Conservation (phyloP, 1,140 invertebrate genomes). For the Periplaneta americana region DNA sequence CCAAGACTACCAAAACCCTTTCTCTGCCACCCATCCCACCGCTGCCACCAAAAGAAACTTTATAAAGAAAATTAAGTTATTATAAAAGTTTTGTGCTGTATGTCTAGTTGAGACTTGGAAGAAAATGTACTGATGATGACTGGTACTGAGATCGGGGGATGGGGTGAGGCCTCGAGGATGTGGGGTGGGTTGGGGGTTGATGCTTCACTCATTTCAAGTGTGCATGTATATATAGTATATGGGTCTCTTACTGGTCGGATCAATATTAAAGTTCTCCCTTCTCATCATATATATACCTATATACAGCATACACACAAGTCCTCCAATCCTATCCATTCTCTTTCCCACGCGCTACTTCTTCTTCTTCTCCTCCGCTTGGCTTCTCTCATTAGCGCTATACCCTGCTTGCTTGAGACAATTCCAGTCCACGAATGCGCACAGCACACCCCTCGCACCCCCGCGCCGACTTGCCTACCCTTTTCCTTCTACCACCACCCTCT, state of each 20-base stretch:
- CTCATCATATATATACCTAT: not conserved
- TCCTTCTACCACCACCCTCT: not conserved
- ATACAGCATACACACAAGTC: not conserved
- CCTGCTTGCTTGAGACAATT: constrained; percentile 7
- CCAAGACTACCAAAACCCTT: not conserved
- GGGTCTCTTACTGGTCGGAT: not conserved
- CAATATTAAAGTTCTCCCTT: not conserved
- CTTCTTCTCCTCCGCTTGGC: not conserved
- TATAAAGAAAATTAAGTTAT: not conserved
- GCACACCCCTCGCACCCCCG: not conserved
- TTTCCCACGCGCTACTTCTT: not conserved
- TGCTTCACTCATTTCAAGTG: not conserved
- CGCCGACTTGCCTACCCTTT: no score
- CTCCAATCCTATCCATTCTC: constrained; percentile 7
- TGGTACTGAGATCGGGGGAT: not conserved
- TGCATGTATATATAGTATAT: not conserved
- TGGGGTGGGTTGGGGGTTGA: not conserved
- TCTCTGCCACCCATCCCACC: not conserved
- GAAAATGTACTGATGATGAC: not conserved
- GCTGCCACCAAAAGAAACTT: not conserved
- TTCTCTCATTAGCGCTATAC: constrained; percentile 1
- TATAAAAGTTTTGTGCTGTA: not conserved
- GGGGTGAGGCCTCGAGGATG: not conserved
- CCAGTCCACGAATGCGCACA: constrained; percentile 9
- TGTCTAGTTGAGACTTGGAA: not conserved